Conservation (phyloP, 2,888 invertebrate genomes). For the Lycocerus yunnanus region DNA sequence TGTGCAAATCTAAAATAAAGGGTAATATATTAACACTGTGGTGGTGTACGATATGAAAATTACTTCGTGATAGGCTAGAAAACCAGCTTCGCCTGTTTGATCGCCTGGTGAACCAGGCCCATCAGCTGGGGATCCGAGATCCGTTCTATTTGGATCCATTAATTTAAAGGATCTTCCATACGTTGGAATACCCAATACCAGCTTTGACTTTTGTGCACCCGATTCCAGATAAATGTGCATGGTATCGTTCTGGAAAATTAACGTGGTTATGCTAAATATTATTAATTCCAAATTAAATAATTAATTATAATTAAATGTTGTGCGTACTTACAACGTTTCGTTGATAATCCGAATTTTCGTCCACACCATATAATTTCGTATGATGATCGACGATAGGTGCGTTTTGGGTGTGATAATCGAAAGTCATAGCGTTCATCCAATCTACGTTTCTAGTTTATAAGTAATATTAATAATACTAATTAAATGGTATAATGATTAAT, state of each 20-base stretch:
- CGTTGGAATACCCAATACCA: constrained; percentile 67
- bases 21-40: background rate
- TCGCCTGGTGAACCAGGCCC: background rate
- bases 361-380: constrained; percentile 80
- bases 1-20: background rate
- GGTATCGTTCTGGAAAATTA: background rate
- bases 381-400: too few relatives aligned
- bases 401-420: too few relatives aligned
- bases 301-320: too few relatives aligned
- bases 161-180: background rate
- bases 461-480: background rate
- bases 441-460: too few relatives aligned
- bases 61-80: background rate
- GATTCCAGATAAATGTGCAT: background rate
- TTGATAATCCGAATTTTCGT: constrained; percentile 77
- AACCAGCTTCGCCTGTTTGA: background rate
- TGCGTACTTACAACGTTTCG: background rate
- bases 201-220: constrained; percentile 61
- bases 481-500: background rate
- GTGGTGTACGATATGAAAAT: background rate
- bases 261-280: too few relatives aligned
- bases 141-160: background rate
- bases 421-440: too few relatives aligned
- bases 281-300: background rate
- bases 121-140: background rate